Conservation (phyloP, 2,797 vertebrate genomes). For the Garrulus glandarius region DNA sequence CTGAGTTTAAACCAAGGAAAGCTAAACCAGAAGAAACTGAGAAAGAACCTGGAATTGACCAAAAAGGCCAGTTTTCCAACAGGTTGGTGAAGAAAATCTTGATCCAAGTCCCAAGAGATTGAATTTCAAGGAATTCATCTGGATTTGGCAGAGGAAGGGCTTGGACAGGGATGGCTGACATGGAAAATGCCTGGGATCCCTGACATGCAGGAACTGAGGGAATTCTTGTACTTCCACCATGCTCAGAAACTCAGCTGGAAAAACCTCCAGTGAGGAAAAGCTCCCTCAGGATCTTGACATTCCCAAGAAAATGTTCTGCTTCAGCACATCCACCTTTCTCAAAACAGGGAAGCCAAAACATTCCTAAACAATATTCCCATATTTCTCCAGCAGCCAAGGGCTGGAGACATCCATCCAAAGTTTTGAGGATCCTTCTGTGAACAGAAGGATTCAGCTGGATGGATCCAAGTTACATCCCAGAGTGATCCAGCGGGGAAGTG, state of each 20-base stretch:
- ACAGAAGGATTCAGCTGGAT: not conserved
- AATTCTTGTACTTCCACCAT: not conserved
- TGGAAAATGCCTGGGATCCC: not conserved
- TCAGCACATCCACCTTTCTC: not conserved
- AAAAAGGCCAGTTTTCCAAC: not conserved
- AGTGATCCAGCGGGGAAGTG: not conserved
- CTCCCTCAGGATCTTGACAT: not conserved
- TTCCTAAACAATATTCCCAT: not conserved
- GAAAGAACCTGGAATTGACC: not conserved
- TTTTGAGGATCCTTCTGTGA: too few species aligned
- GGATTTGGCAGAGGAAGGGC: not conserved
- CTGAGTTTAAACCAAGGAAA: rapidly evolving
- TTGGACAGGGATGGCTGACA: not conserved
- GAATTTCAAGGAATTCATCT: not conserved
- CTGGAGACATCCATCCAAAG: not conserved
- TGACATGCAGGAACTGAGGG: not conserved
- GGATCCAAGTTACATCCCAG: not conserved
- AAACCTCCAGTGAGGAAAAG: not conserved
- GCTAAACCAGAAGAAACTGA: too few species aligned
- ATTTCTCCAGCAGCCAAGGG: not conserved
- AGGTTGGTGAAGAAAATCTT: not conserved
- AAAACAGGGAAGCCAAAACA: rapidly evolving
- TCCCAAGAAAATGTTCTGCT: not conserved
- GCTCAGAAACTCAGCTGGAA: not conserved
- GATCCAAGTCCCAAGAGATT: not conserved